Evolutionary conservation across 2,888 invertebrate genomes (phyloP).

Genomic region (Kuschelorhynchus macadamiae): DNA sequence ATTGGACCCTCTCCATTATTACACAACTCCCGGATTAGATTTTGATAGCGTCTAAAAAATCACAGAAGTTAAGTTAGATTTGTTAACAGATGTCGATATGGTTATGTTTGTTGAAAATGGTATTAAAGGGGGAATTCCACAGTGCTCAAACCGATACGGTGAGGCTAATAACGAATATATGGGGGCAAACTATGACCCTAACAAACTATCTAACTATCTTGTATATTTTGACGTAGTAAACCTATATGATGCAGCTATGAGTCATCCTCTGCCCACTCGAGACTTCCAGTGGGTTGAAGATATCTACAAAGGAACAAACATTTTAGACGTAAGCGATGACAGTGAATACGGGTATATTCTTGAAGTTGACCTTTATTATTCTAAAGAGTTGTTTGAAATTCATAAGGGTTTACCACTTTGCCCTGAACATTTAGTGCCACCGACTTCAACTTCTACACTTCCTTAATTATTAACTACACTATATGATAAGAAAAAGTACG

Average conservation of each 20-base stretch:
- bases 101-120: conserved; percentile 58
- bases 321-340: too few species aligned
- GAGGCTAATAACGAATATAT: not conserved
- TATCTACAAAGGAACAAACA: not conserved
- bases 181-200: too few species aligned
- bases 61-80: conserved; percentile 58
- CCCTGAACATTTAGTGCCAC: conserved; percentile 18
- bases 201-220: not conserved
- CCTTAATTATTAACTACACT: not conserved
- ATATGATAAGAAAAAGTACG: not conserved
- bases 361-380: too few species aligned
- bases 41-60: conserved; percentile 50
- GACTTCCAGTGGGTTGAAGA: not conserved
- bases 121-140: conserved; percentile 42
- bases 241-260: not conserved
- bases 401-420: too few species aligned
- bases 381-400: too few species aligned
- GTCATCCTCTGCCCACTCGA: not conserved
- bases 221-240: conserved; percentile 1
- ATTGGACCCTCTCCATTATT: conserved; percentile 62
- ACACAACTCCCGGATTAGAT: conserved; percentile 60
- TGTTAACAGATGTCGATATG: conserved; percentile 63
- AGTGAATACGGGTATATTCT: conserved; percentile 13
- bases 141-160: not conserved
- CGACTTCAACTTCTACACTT: too few species aligned